Percentiles rank a stretch among this genome's conserved stretches.
These are phyloP conservation scores for Tenualosa ilisha DNA, from an alignment of 2,797 vertebrate species.

Conservation along the genomic window DNA sequence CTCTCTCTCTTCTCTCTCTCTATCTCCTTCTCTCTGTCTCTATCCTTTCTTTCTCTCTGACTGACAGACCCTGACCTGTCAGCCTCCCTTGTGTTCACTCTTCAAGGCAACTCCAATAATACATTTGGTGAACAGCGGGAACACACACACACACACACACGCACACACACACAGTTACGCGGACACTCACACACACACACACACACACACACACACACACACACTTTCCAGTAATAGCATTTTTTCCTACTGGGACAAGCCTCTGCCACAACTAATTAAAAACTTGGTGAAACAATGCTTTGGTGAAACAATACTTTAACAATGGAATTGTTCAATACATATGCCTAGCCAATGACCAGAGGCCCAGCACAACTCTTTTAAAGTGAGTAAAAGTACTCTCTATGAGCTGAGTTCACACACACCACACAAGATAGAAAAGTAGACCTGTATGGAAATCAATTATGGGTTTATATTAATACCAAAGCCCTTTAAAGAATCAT, in stretches of 20 bases:
- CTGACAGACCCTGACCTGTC: conserved; percentile 15
- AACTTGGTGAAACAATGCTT: neutral
- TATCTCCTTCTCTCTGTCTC: neutral
- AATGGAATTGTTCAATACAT: neutral
- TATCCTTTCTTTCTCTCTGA: neutral
- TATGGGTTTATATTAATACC: too few species aligned
- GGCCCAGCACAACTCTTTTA: neutral
- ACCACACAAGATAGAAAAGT: neutral
- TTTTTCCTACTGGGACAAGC: neutral
- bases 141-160: neutral
- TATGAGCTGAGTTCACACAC: neutral
- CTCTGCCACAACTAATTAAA: neutral
- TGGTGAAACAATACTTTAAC: neutral
- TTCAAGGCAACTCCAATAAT: neutral
- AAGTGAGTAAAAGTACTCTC: neutral
- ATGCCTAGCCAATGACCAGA: neutral
- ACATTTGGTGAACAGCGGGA: neutral
- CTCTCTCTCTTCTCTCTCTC: neutral
- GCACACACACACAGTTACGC: neutral
- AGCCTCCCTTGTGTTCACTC: neutral
- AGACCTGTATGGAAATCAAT: too few species aligned
- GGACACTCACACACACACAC: neutral
- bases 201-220: neutral
- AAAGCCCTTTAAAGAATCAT: neutral
- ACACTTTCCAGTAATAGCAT: neutral